These are phyloP conservation scores for Trachemys scripta DNA, from an alignment of 2,113 vertebrate genomes.

Conservation along the genomic window DNA sequence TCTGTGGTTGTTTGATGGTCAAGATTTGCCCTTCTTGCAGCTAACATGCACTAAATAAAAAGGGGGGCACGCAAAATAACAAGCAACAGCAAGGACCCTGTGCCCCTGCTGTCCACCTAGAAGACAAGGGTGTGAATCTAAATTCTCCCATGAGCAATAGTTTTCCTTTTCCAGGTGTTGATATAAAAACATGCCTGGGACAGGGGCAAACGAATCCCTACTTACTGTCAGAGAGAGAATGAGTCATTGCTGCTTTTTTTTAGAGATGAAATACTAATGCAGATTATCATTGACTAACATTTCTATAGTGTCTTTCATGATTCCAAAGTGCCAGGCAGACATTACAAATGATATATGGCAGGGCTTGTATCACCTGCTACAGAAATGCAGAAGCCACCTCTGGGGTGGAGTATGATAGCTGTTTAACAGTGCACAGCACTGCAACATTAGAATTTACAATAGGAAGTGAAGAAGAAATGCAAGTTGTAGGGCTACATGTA, in stretches of 20 bases:
- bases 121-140: background rate
- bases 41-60: background rate
- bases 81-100: background rate
- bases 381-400: background rate
- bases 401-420: rapidly evolving
- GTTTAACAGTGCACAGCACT: background rate
- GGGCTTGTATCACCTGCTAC: background rate
- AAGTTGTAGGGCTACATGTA: background rate
- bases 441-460: background rate
- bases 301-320: background rate
- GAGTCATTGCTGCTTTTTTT: background rate
- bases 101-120: background rate
- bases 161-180: background rate
- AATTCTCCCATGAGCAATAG: background rate
- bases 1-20: background rate
- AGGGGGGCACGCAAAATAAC: background rate
- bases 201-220: background rate
- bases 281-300: background rate
- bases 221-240: background rate
- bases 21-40: background rate
- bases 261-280: background rate
- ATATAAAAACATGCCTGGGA: background rate
- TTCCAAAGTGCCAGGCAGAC: background rate
- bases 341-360: background rate
- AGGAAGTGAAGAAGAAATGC: background rate